These are phyloP conservation scores for Xyrichtys novacula DNA, from an alignment of 2,797 vertebrate genomes.

Conservation along the genomic window DNA sequence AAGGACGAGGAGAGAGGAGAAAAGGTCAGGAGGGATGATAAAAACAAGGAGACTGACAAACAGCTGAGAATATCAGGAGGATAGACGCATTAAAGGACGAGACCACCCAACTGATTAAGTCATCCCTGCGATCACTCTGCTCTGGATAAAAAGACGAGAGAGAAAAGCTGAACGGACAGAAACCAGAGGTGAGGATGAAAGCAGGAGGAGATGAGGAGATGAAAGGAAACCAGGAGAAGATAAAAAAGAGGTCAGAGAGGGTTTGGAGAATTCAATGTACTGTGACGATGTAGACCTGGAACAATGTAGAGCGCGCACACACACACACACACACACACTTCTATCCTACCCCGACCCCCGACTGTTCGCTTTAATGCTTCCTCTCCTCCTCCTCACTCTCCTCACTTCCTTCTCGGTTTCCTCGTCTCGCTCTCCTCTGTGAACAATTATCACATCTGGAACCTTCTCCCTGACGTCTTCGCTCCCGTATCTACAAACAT, in stretches of 20 bases:
- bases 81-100: too few relatives aligned
- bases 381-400: slow-evolving; percentile 1
- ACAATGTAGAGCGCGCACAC: neutral
- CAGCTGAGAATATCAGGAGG: too few relatives aligned
- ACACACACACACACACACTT: slow-evolving; percentile 3
- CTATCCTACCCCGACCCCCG: slow-evolving; percentile 13
- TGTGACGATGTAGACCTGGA: neutral
- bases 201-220: slow-evolving; percentile 8
- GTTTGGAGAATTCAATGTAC: neutral
- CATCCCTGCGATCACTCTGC: neutral
- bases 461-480: slow-evolving; percentile 26
- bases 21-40: neutral
- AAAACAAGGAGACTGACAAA: neutral
- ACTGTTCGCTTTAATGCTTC: slow-evolving; percentile 12
- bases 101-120: fast-evolving
- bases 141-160: neutral
- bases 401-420: neutral
- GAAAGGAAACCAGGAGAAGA: slow-evolving; percentile 1
- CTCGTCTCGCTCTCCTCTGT: slow-evolving; percentile 46
- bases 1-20: neutral
- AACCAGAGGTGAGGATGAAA: slow-evolving; percentile 17
- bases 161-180: slow-evolving; percentile 1
- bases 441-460: slow-evolving; percentile 77
- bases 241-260: slow-evolving; percentile 10
- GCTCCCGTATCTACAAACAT: slow-evolving; percentile 49